Conservation (phyloP, 2,113 vertebrate species). For the Leptosomus discolor region DNA sequence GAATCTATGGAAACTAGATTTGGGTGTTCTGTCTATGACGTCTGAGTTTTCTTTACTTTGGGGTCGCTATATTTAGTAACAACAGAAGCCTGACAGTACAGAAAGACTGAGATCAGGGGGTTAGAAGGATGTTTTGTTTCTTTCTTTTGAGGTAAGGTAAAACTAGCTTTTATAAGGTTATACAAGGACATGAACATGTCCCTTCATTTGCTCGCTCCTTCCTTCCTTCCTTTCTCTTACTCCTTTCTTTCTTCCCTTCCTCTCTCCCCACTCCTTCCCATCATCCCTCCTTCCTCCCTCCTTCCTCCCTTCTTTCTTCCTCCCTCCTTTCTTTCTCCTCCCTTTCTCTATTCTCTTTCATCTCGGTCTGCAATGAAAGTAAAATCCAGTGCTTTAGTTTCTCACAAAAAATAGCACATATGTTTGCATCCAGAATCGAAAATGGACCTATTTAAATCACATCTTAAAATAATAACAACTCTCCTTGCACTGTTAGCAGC, state of each 20-base stretch:
- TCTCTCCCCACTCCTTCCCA: background rate
- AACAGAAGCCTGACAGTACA: background rate
- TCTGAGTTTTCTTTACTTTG: background rate
- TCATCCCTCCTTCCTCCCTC: too few species aligned
- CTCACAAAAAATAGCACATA: background rate
- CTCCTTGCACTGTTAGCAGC: background rate
- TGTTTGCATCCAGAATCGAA: background rate
- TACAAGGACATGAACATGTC: background rate
- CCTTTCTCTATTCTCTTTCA: background rate
- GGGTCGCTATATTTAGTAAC: background rate
- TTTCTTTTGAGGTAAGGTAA: background rate
- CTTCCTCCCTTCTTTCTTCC: background rate
- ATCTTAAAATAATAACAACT: background rate
- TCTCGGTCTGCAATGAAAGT: background rate
- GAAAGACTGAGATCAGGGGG: accelerated
- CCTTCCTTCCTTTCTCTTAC: too few species aligned
- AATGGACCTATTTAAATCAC: background rate
- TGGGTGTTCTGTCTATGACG: background rate
- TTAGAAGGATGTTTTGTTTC: background rate
- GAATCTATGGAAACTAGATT: background rate
- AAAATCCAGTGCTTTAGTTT: background rate
- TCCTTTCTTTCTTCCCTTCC: too few species aligned
- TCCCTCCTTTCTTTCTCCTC: background rate
- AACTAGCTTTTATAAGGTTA: background rate
- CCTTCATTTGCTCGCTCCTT: too few species aligned